These are phyloP conservation scores for Leptonema lineaticorne DNA, from an alignment of 1,140 invertebrate genomes.

Conservation along the genomic window DNA sequence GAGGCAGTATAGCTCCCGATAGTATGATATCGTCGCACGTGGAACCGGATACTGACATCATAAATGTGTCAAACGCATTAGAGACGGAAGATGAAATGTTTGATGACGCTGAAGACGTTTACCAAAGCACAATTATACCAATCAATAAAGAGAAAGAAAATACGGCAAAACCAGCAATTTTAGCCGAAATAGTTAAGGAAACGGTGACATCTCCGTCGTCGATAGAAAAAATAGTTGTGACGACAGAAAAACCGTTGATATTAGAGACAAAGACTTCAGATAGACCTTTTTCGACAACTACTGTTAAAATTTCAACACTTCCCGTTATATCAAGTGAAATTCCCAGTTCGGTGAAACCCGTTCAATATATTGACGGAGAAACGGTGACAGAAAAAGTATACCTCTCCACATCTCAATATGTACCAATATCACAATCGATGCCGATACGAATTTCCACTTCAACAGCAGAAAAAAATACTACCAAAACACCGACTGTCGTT, in stretches of 20 bases:
- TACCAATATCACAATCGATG: background rate
- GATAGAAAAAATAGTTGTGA: conserved; percentile 7
- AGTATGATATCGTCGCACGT: conserved; percentile 56
- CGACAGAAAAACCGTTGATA: background rate
- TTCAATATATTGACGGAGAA: background rate
- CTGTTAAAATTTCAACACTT: background rate
- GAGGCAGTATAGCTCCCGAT: conserved; percentile 61
- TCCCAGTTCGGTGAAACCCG: conserved; percentile 26
- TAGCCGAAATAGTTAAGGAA: background rate
- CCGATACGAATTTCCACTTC: conserved; percentile 32
- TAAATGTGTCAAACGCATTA: conserved; percentile 47
- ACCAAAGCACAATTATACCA: background rate
- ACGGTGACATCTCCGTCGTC: background rate
- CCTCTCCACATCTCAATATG: conserved; percentile 43
- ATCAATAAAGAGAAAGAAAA: background rate
- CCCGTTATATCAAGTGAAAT: background rate
- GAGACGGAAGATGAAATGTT: conserved; percentile 13
- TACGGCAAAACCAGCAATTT: background rate
- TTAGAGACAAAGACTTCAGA: conserved; percentile 2
- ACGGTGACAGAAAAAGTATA: conserved; percentile 40
- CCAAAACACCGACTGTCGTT: conserved; percentile 36
- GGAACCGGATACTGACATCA: conserved; percentile 59
- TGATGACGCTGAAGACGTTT: conserved; percentile 14
- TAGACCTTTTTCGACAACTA: conserved; percentile 8
- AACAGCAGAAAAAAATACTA: conserved; percentile 37